phyloP scores from a whole-genome alignment of 2,888 invertebrate genomes.

The Prosopocoilus inquinatus region DNA sequence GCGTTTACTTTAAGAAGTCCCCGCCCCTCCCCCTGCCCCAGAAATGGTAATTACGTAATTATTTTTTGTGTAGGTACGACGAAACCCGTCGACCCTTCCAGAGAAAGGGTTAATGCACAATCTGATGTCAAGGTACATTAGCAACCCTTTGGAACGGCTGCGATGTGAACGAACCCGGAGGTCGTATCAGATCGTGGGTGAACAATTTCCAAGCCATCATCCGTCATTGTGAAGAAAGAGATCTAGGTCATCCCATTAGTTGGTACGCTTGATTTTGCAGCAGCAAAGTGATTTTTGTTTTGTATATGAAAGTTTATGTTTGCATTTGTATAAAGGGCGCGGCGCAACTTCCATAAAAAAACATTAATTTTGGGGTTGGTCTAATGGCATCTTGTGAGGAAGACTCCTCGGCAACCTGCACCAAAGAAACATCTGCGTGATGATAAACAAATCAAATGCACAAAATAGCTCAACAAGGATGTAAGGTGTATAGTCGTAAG shows the following conservation, averaged over 20 bases:
- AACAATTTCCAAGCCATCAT: conserved; percentile 12
- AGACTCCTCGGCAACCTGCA: conserved; percentile 1
- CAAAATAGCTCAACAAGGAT: neutral
- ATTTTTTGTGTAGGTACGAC: neutral
- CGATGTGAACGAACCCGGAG: conserved; percentile 12
- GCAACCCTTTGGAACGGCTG: conserved; percentile 25
- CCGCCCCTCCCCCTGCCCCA: too few relatives aligned
- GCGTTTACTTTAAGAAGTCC: too few relatives aligned
- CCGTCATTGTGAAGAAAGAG: conserved; percentile 6
- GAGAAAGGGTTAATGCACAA: conserved; percentile 25
- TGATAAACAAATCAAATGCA: conserved; percentile 9
- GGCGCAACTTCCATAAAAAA: too few relatives aligned
- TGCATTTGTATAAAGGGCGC: too few relatives aligned
- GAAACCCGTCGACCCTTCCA: conserved; percentile 6
- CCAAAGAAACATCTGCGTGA: conserved; percentile 15
- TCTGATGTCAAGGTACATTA: conserved; percentile 30
- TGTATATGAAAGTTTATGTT: too few relatives aligned
- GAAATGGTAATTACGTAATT: too few relatives aligned
- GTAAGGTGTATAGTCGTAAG: neutral
- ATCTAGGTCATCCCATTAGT: conserved; percentile 5
- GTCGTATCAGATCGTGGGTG: conserved; percentile 19
- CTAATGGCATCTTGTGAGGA: too few relatives aligned
- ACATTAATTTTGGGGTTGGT: too few relatives aligned
- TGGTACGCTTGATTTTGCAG: conserved; percentile 3
- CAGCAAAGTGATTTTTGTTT: neutral